Conservation (phyloP, 2,113 vertebrate genomes). For the Meles meles region DNA sequence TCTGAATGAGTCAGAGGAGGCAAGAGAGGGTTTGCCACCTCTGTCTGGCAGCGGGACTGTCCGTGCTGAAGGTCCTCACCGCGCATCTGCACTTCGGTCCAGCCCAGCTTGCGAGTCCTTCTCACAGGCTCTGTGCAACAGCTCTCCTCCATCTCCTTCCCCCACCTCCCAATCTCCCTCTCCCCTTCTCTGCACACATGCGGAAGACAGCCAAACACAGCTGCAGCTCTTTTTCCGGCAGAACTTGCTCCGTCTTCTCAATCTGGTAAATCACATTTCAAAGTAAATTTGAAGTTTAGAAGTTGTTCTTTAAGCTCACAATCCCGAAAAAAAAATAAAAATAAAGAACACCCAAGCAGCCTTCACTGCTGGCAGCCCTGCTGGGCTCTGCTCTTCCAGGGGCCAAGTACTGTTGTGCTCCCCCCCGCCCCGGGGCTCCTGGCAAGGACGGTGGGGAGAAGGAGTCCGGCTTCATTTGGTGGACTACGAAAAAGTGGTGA, state of each 20-base stretch:
- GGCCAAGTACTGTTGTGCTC: neutral
- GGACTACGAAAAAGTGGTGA: neutral
- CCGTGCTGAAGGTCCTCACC: neutral
- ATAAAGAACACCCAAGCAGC: neutral
- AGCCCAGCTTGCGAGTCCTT: neutral
- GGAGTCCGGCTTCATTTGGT: neutral
- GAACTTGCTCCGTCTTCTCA: neutral
- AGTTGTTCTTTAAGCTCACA: neutral
- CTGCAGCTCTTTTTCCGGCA: neutral
- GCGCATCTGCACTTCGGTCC: neutral
- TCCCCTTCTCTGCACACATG: neutral
- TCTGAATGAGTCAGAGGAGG: neutral
- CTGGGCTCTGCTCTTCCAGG: neutral
- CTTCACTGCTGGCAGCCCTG: neutral
- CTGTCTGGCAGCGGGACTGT: fast-evolving
- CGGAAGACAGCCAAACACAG: neutral
- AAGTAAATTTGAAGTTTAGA: neutral
- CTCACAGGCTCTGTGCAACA: neutral
- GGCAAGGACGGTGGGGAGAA: neutral
- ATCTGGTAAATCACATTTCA: neutral
- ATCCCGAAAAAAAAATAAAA: neutral
- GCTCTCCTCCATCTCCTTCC: neutral
- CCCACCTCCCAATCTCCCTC: no score
- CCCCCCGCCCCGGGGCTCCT: fast-evolving
- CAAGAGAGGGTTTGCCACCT: neutral